Conservation (phyloP, 2,888 invertebrate species). For the Sinodicranocentrus sp. region DNA sequence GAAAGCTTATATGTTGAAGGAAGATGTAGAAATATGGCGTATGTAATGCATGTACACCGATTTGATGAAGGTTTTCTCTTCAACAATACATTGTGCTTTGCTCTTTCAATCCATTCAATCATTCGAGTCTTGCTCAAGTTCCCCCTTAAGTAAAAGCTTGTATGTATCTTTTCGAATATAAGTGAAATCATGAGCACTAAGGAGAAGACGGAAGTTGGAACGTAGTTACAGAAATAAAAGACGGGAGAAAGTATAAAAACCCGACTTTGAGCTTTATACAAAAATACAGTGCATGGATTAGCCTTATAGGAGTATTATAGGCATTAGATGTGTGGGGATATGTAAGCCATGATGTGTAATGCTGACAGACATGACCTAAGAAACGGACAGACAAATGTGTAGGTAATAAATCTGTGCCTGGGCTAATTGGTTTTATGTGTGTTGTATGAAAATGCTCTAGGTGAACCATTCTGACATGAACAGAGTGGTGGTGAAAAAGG, state of each 20-base stretch:
- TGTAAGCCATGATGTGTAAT: neutral
- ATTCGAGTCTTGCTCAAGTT: neutral
- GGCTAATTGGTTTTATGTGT: slow-evolving; percentile 73
- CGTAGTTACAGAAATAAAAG: slow-evolving; percentile 24
- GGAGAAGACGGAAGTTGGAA: slow-evolving; percentile 24
- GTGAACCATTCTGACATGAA: slow-evolving; percentile 69
- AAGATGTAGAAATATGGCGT: neutral
- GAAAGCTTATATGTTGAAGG: too few species aligned
- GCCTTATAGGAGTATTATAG: too few species aligned
- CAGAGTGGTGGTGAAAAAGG: slow-evolving; percentile 70
- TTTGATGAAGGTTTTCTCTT: slow-evolving; percentile 36
- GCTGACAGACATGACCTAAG: slow-evolving; percentile 2
- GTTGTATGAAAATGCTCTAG: slow-evolving; percentile 61
- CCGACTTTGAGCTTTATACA: too few species aligned
- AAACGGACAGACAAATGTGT: slow-evolving; percentile 43
- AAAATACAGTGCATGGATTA: too few species aligned
- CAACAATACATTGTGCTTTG: neutral
- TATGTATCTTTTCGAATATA: neutral
- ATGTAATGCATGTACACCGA: neutral
- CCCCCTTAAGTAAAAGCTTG: too few species aligned
- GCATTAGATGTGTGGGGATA: neutral
- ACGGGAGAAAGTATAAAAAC: too few species aligned
- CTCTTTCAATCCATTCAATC: slow-evolving; percentile 27
- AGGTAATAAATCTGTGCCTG: slow-evolving; percentile 69
- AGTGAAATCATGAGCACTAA: slow-evolving; percentile 17